phyloP scores from a whole-genome alignment of 2,797 vertebrate species.

The Oophaga sylvatica region DNA sequence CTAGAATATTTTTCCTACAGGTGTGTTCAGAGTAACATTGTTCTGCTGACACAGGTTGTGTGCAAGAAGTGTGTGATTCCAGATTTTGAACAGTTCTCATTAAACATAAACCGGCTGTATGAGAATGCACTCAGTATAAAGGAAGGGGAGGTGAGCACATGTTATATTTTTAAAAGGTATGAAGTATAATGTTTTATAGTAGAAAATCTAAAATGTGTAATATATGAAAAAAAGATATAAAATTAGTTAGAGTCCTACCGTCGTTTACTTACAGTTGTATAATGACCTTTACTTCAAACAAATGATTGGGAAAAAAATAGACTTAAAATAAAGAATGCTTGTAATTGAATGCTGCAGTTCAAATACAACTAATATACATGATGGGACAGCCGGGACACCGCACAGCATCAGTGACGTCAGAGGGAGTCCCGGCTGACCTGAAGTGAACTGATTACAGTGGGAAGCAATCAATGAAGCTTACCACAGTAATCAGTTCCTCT shows the following conservation, averaged over 20 bases:
- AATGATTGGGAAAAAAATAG: not conserved
- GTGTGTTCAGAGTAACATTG: slow-evolving; percentile 84
- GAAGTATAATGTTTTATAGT: not conserved
- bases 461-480: no score
- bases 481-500: no score
- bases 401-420: no score
- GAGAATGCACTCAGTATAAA: slow-evolving; percentile 70
- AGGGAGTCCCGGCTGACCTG: no score
- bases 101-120: slow-evolving; percentile 82
- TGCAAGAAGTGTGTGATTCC: slow-evolving; percentile 88
- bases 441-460: no score
- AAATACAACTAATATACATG: not conserved
- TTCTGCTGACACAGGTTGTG: slow-evolving; percentile 87
- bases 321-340: not conserved
- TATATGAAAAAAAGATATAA: not conserved
- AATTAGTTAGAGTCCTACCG: not conserved
- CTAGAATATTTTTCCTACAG: slow-evolving; percentile 65
- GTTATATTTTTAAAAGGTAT: not conserved
- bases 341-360: not conserved
- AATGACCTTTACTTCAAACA: no score
- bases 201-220: not conserved
- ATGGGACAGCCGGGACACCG: no score
- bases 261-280: no score
- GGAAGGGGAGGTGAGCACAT: slow-evolving; percentile 74
- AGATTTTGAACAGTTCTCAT: slow-evolving; percentile 83